These are phyloP conservation scores for Epizoanthus stellaris DNA, from an alignment of 92 coral and sea anemone genomes.

Conservation along the genomic window DNA sequence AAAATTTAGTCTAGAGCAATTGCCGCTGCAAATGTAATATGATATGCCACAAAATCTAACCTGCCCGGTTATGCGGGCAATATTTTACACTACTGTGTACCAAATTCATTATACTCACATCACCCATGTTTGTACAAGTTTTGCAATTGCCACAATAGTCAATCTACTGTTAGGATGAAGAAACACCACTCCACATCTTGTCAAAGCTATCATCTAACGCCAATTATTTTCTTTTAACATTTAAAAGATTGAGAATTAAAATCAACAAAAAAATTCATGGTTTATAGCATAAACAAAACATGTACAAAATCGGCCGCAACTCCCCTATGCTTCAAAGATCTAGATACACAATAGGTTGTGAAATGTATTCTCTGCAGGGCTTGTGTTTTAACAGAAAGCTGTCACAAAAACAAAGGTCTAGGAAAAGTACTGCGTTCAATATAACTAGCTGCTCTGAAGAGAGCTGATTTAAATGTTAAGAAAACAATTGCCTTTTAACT, in stretches of 20 bases:
- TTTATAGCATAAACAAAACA: background rate
- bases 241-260: constrained; percentile 20
- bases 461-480: background rate
- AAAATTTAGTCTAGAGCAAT: background rate
- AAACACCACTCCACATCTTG: background rate
- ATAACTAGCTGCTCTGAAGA: constrained; percentile 12
- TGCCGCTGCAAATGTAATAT: background rate
- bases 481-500: constrained; percentile 26
- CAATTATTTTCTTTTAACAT: background rate
- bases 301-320: background rate
- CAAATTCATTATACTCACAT: background rate
- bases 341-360: background rate
- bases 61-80: background rate
- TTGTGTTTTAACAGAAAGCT: background rate
- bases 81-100: background rate
- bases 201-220: background rate
- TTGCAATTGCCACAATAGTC: background rate
- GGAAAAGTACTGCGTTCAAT: background rate
- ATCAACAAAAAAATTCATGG: background rate
- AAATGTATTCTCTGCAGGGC: background rate
- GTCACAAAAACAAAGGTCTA: background rate
- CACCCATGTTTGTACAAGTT: constrained; percentile 8
- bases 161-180: background rate
- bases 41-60: background rate
- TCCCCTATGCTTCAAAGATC: background rate